Evolutionary conservation across 53 echinoderm and acorn worm genomes (phyloP).

Genomic region (Actinopyga echinites): DNA sequence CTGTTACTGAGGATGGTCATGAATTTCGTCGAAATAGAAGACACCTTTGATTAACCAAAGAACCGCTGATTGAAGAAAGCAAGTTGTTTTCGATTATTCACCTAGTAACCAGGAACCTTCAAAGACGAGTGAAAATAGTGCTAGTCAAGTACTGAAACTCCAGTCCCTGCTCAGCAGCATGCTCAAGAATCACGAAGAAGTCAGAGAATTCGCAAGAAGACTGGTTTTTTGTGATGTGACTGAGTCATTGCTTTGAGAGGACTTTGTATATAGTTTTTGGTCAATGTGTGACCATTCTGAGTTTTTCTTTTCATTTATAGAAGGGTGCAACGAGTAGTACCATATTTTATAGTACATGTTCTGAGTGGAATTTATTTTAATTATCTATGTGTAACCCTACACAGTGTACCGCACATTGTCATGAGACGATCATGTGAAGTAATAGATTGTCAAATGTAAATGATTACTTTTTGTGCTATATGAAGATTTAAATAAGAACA

Average conservation of each 20-base stretch:
- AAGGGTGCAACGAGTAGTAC: background rate
- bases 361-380: background rate
- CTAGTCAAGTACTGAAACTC: background rate
- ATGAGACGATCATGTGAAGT: too few relatives aligned
- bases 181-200: background rate
- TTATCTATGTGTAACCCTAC: too few relatives aligned
- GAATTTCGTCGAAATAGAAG: conserved; percentile 55
- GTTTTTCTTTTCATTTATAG: background rate
- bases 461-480: too few relatives aligned
- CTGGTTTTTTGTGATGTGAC: background rate
- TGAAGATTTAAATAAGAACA: too few relatives aligned
- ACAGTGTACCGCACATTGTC: too few relatives aligned
- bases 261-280: too few relatives aligned
- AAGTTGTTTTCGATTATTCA: background rate
- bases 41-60: background rate
- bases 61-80: background rate
- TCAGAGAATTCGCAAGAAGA: background rate
- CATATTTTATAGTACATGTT: too few relatives aligned
- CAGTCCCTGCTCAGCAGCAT: background rate
- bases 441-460: too few relatives aligned
- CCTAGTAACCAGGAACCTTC: too few relatives aligned
- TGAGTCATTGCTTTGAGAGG: background rate
- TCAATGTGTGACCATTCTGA: background rate
- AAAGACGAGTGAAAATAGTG: background rate
- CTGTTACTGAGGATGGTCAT: conserved; percentile 50